Conservation (phyloP, 2,888 invertebrate species). For the Meteorus cinctellus region DNA sequence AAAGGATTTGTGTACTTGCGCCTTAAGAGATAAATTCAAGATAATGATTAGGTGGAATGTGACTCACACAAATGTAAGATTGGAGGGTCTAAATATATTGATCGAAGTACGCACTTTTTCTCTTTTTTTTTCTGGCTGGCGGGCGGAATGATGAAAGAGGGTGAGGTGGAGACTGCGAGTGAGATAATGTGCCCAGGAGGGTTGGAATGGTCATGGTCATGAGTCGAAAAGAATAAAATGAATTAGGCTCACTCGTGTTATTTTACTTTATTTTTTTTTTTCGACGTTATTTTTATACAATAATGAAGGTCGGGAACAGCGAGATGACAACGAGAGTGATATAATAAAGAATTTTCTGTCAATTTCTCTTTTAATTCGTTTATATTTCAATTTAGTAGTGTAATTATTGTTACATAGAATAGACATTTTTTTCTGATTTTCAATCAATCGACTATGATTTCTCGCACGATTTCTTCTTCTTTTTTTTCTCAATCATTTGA, state of each 20-base stretch:
- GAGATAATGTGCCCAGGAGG: conserved; percentile 29
- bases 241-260: conserved; percentile 39
- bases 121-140: conserved; percentile 19
- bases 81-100: conserved; percentile 46
- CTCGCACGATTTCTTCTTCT: background rate
- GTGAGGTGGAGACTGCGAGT: background rate
- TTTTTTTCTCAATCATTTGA: background rate
- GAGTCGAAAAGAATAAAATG: conserved; percentile 40
- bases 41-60: conserved; percentile 26
- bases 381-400: background rate
- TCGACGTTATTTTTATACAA: background rate
- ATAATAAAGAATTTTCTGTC: background rate
- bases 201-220: conserved; percentile 54
- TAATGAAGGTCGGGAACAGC: no score
- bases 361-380: background rate
- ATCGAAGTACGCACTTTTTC: conserved; percentile 47
- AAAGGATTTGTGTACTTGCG: background rate
- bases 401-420: background rate
- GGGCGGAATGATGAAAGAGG: background rate
- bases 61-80: conserved; percentile 31
- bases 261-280: background rate
- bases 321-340: background rate
- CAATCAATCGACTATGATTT: background rate
- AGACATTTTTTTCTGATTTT: background rate
- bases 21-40: background rate